phyloP scores from a whole-genome alignment of 2,888 invertebrate species.

The Pinctada fucata region DNA sequence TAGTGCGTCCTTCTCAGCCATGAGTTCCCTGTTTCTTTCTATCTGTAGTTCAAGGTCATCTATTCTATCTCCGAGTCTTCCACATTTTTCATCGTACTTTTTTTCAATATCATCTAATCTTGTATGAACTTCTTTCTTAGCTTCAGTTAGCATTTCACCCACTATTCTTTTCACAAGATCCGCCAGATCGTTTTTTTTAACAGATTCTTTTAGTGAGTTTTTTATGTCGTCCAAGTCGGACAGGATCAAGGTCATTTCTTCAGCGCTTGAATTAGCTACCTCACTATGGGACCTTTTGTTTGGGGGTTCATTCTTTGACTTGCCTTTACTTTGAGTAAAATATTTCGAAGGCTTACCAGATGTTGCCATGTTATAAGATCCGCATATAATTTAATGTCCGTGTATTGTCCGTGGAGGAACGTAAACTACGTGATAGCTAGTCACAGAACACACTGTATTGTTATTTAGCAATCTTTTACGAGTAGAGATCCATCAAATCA shows the following conservation, averaged over 20 bases:
- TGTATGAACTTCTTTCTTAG: neutral
- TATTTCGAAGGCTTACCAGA: no score
- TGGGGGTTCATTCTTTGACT: no score
- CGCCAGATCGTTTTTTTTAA: neutral
- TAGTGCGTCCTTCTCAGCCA: neutral
- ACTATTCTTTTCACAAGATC: neutral
- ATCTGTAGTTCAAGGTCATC: neutral
- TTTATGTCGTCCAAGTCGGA: constrained; percentile 7
- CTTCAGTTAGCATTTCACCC: neutral
- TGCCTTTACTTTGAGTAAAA: no score
- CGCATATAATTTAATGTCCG: no score
- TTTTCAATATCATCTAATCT: neutral
- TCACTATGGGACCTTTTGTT: constrained; percentile 3
- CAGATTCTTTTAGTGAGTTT: neutral
- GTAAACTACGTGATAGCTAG: no score
- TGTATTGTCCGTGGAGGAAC: no score
- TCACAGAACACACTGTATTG: no score
- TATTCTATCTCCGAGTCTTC: neutral
- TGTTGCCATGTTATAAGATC: no score
- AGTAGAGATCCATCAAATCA: no score
- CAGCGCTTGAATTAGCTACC: constrained; percentile 1
- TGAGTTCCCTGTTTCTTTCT: constrained; percentile 5
- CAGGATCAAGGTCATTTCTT: neutral
- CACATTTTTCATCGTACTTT: neutral
- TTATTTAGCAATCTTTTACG: no score